Conservation (phyloP, 2,888 invertebrate genomes). For the Hirtodrosophila confusa region DNA sequence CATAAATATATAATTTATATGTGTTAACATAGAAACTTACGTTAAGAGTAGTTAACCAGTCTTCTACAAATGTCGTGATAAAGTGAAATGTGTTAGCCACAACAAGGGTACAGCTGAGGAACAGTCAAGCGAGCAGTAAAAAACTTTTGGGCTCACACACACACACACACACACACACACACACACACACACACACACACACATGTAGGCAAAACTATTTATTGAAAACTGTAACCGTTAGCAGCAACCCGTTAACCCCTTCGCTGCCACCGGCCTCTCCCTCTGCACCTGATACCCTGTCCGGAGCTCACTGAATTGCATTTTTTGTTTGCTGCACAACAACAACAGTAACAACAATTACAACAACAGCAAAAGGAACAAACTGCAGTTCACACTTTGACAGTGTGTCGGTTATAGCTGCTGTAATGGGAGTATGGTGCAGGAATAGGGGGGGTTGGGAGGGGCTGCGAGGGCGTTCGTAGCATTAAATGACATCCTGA, state of each 20-base stretch:
- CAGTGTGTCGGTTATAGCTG: constrained; percentile 66
- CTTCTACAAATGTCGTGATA: constrained; percentile 39
- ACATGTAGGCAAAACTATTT: constrained; percentile 73
- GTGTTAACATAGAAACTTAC: not conserved
- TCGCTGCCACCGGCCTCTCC: not conserved
- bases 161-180: constrained; percentile 9
- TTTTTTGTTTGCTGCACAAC: constrained; percentile 54
- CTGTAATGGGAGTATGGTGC: constrained; percentile 12
- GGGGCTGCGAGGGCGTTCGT: constrained; percentile 2
- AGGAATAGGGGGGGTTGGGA: constrained; percentile 3
- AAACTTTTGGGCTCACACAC: constrained; percentile 58
- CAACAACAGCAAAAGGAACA: constrained; percentile 10
- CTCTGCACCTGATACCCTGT: constrained; percentile 19
- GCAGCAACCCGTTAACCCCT: constrained; percentile 65
- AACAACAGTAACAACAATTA: constrained; percentile 23
- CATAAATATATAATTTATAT: constrained; percentile 8
- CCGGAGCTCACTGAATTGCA: constrained; percentile 45
- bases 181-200: constrained; percentile 36
- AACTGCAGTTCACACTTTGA: constrained; percentile 67
- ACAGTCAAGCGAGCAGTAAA: constrained; percentile 73
- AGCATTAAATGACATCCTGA: constrained; percentile 62
- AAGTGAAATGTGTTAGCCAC: constrained; percentile 52
- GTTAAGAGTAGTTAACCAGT: not conserved
- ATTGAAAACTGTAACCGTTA: constrained; percentile 78
- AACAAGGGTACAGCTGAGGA: constrained; percentile 51